A percentile compares a stretch with the other conserved stretches of the same genome.
These are phyloP conservation scores for Prinia subflava DNA, from an alignment of 2,113 vertebrate genomes.

Conservation along the genomic window DNA sequence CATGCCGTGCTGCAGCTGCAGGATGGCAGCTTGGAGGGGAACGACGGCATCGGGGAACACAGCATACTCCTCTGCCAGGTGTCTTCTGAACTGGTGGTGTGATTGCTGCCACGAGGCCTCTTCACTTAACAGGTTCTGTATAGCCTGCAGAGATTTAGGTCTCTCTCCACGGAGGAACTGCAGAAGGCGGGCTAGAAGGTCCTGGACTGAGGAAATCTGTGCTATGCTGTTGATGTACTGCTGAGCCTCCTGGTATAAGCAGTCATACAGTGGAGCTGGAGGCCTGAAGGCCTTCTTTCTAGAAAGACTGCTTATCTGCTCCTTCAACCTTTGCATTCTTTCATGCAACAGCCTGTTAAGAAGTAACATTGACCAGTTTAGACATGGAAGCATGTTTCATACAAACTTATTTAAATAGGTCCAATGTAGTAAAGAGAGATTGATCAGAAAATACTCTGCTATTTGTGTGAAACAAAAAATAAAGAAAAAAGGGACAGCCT, in stretches of 20 bases:
- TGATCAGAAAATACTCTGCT: not conserved
- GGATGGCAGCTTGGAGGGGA: conserved; percentile 83
- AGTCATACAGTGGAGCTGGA: conserved; percentile 75
- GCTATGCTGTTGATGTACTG: conserved; percentile 89
- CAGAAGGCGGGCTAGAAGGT: conserved; percentile 83
- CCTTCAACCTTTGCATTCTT: conserved; percentile 85
- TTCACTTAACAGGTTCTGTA: conserved; percentile 85
- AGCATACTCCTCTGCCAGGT: conserved; percentile 83
- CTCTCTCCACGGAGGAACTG: conserved; percentile 72
- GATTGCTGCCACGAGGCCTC: conserved; percentile 93
- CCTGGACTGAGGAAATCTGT: conserved; percentile 76
- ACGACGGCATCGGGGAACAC: conserved; percentile 82
- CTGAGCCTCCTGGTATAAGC: conserved; percentile 87
- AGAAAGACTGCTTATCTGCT: conserved; percentile 79
- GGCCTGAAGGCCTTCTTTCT: conserved; percentile 93
- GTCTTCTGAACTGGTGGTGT: conserved; percentile 85
- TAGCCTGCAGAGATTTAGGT: conserved; percentile 71
- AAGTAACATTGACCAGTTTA: not conserved
- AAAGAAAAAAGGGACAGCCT: not conserved
- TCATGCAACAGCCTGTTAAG: conserved; percentile 79
- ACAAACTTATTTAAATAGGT: not conserved
- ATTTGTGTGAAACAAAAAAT: not conserved
- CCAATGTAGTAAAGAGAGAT: rapidly evolving
- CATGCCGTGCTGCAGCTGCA: conserved; percentile 91
- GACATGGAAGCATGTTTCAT: not conserved